A percentile compares a stretch with the other conserved stretches of the same genome.
Conservation (phyloP, 2,113 vertebrate species). For the Sminthopsis crassicaudata region DNA sequence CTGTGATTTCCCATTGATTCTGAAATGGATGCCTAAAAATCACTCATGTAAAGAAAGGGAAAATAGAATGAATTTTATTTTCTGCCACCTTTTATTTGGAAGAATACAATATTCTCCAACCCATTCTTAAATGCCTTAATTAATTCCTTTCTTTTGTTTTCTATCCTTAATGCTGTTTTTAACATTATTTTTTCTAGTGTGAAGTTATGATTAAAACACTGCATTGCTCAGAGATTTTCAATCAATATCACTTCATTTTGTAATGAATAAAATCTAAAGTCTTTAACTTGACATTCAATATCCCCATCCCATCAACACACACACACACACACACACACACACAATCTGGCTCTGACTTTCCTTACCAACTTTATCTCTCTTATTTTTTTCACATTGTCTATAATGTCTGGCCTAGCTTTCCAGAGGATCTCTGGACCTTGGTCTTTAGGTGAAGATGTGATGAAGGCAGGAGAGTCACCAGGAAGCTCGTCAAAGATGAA, state of each 20-base stretch:
- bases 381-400: neutral
- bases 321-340: neutral
- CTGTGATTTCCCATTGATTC: neutral
- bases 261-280: neutral
- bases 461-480: no score
- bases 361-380: neutral
- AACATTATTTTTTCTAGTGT: neutral
- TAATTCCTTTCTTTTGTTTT: neutral
- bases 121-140: neutral
- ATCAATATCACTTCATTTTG: neutral
- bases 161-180: neutral
- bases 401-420: no score
- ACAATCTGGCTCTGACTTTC: neutral
- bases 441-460: no score
- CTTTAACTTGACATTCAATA: neutral
- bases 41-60: neutral
- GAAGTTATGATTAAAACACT: neutral
- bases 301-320: neutral
- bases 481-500: no score
- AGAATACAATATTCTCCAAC: no score
- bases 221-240: neutral
- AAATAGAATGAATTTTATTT: neutral
- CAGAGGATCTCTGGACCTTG: no score
- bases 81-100: neutral
- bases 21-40: neutral